Base-by-base conservation (phyloP, 2,888 invertebrate genomes). In the Cephus rjabovi region DNA sequence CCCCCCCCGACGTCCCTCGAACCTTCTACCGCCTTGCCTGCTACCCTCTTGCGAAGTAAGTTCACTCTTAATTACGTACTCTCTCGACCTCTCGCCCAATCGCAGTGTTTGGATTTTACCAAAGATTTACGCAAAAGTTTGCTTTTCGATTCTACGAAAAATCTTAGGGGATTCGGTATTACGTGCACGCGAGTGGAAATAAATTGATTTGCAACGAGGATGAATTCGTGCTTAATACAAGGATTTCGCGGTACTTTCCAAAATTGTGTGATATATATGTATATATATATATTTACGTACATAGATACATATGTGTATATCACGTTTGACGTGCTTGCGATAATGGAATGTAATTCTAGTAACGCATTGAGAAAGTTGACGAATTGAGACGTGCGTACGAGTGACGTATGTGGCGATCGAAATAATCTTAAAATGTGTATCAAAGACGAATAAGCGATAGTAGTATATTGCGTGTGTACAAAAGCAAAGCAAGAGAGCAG, bases 391-490 rank as follows among this genome's bases (percentile, higher is more conserved):
- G 9, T 56, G 56, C 56, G 56, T 9, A 56, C 23, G 23, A 23
- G 56, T 23, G 23, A 56, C 31, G 34, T 71, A 30, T 71, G 71
- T 34, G 30, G 3, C 71, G 31, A 34, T 71, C 30, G 71, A 71
- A 30, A 71, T 56, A 56, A 23, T 23, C 56, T 56, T 56, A 56
- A 56, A 56, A 23, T 56, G 56, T 56, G 23, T 56, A 23, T 23
- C 23, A 23, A 56, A 23, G 23, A 56, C 23, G 56, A 80, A 79
- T 80, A 81, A 80, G 79, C 81, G 82, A 83, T 78, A 80, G 76
- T 84, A 82, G 80, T 84, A 85, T 85, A 83, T 85, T 83, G 83
- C 81, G 82, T 81, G 80, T 81, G 81, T 82, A 82, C 81, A 82
- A 80, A 84, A 77, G 74, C 77, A 79, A 73, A 74, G 70, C 74